A percentile compares a stretch with the other conserved stretches of the same genome.
Conservation (phyloP, 2,888 invertebrate genomes). For the Candidula unifasciata region DNA sequence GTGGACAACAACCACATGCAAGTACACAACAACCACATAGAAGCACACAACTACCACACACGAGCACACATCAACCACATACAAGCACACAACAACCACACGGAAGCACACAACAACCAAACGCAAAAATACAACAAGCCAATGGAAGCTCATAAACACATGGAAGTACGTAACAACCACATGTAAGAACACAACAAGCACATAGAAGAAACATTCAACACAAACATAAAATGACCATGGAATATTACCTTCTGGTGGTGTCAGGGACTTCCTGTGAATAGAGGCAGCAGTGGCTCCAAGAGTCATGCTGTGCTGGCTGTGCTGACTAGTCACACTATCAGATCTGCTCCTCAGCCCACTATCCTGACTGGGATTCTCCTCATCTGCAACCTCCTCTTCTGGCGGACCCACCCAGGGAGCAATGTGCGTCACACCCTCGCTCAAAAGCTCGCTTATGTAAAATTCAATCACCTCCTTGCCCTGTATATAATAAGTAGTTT, state of each 20-base stretch:
- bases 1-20: too few relatives aligned
- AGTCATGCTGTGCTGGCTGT: conserved; percentile 72
- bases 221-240: too few relatives aligned
- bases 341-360: conserved; percentile 70
- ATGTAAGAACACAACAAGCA: too few relatives aligned
- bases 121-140: too few relatives aligned
- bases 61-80: too few relatives aligned
- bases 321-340: conserved; percentile 62
- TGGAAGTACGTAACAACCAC: too few relatives aligned
- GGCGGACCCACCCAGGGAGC: conserved; percentile 81
- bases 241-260: conserved; percentile 40
- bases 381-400: conserved; percentile 36
- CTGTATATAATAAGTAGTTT: conserved; percentile 78
- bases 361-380: conserved; percentile 70
- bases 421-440: conserved; percentile 86
- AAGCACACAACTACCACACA: too few relatives aligned
- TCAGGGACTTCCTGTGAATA: conserved; percentile 54
- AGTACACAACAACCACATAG: too few relatives aligned
- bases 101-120: too few relatives aligned
- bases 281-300: conserved; percentile 78
- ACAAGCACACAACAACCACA: too few relatives aligned
- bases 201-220: too few relatives aligned
- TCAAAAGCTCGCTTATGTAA: conserved; percentile 87
- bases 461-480: conserved; percentile 95
- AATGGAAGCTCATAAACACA: too few relatives aligned